Base-by-base conservation (phyloP, 2,113 vertebrate species). In the Phylloscopus whistleri region DNA sequence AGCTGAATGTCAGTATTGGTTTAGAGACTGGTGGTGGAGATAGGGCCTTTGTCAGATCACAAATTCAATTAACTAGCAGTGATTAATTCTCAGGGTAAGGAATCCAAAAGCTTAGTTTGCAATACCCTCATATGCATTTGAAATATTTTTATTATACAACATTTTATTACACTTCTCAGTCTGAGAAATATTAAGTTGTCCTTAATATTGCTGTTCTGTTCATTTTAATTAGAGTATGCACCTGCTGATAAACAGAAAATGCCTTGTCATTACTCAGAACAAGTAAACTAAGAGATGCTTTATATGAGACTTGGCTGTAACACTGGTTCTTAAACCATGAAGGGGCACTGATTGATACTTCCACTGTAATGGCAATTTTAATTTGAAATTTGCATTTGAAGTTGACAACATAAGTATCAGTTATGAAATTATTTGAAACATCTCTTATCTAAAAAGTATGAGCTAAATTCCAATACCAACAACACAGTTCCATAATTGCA, bases 41-140 rank as follows among this genome's bases (percentile, higher is more conserved):
- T 39, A 44, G 64, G 41, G 76, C 16, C 16, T 94, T 96, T 94
- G 81, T 88, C 58, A 94, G 80, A 89, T 73, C 69, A 95, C 53
- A 51, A 86, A 92, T 91, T 95, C 59, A 93, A 91, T 96, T 96
- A 97, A 96, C 55, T 56, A 72, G 22, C 3, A 60, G 63, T 82
- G 43, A 93, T 94, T 96, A 97, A 83, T 95, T 96, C 69, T 84
- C 69, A 79, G 37, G 70, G 43, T 74, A 89, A 96, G 44, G 43
- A 68, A 91, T 92, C 58, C 19, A 73, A 89, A 96, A 89, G 75
- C 60, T 93, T 60, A 17, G 52, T 87, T 91, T 68, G 41, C 60
- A 93, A 90, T 82, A 77, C 76, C 33, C 68, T 64, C 28, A 59
- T 56, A 87, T 16, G 55, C 11, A 23, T 66, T 74, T 55, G 62